Evolutionary conservation across 2,797 vertebrate genomes (phyloP).

Genomic region (Hapalemur alaotrensis): DNA sequence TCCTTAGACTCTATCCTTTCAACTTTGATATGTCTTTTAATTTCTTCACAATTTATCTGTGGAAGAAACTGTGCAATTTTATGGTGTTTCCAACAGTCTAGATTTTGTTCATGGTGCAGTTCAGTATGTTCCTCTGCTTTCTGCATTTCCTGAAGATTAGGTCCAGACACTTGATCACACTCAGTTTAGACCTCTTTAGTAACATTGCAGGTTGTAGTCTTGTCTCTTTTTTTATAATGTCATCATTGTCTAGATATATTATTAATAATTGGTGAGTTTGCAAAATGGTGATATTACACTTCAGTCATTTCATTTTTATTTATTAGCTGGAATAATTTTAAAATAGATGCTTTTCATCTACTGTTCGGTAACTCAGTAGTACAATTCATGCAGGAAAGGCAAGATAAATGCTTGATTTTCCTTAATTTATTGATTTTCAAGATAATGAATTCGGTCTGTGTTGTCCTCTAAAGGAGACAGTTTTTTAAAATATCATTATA

Average conservation of each 20-base stretch:
- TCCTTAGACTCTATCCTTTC: not conserved
- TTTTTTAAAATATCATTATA: constrained; percentile 2
- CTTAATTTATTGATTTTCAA: not conserved
- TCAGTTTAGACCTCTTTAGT: not conserved
- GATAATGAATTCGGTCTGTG: not conserved
- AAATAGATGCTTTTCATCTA: not conserved
- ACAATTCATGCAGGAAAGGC: not conserved
- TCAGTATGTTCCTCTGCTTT: not conserved
- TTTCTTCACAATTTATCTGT: not conserved
- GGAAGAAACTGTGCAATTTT: not conserved
- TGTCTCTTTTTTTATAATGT: not conserved
- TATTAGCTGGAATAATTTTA: not conserved
- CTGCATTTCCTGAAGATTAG: not conserved
- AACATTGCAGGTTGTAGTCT: not conserved
- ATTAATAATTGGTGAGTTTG: not conserved
- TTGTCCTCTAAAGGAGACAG: not conserved
- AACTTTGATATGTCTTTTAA: not conserved
- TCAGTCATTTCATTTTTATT: not conserved
- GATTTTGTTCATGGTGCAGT: not conserved
- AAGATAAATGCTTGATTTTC: not conserved
- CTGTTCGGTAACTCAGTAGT: not conserved
- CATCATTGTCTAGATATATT: not conserved
- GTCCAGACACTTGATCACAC: not conserved
- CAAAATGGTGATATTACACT: not conserved
- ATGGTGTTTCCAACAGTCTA: not conserved